Evolutionary conservation across 2,888 invertebrate genomes (phyloP).

Genomic region (Homarus gammarus): DNA sequence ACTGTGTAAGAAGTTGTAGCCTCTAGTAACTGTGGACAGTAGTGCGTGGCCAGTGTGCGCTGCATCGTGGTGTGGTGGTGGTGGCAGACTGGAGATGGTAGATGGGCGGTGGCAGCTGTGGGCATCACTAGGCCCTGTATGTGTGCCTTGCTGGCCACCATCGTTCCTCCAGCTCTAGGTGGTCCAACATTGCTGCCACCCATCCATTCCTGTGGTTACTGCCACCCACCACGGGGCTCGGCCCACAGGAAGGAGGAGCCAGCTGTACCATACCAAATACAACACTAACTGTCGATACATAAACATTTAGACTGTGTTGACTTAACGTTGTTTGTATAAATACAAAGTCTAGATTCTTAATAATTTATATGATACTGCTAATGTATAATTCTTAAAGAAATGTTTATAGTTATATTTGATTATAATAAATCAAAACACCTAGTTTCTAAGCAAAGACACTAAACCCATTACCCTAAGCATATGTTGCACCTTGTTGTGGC

Average conservation of each 20-base stretch:
- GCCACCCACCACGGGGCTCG: constrained; percentile 44
- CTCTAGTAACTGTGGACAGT: constrained; percentile 55
- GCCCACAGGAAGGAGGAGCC: constrained; percentile 59
- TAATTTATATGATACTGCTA: constrained; percentile 68
- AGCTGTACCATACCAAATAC: constrained; percentile 66
- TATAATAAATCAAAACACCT: constrained; percentile 67
- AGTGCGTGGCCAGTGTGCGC: constrained; percentile 46
- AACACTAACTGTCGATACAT: constrained; percentile 66
- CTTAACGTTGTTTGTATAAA: constrained; percentile 69
- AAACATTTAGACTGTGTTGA: constrained; percentile 65
- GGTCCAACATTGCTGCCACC: constrained; percentile 42
- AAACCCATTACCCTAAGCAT: constrained; percentile 59
- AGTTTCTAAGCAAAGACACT: constrained; percentile 58
- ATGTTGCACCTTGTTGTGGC: constrained; percentile 60
- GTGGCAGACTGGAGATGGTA: constrained; percentile 39
- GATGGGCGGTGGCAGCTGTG: constrained; percentile 23
- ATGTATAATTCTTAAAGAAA: constrained; percentile 63
- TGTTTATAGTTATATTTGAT: constrained; percentile 69
- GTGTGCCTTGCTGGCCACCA: constrained; percentile 60
- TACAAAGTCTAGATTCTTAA: constrained; percentile 70
- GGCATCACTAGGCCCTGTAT: constrained; percentile 54
- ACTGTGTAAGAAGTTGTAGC: constrained; percentile 61
- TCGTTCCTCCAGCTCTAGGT: constrained; percentile 50
- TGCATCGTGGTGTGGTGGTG: constrained; percentile 46
- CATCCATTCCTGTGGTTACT: constrained; percentile 17